Evolutionary conservation across 2,113 vertebrate species (phyloP).

Genomic region (Pelodiscus sinensis): DNA sequence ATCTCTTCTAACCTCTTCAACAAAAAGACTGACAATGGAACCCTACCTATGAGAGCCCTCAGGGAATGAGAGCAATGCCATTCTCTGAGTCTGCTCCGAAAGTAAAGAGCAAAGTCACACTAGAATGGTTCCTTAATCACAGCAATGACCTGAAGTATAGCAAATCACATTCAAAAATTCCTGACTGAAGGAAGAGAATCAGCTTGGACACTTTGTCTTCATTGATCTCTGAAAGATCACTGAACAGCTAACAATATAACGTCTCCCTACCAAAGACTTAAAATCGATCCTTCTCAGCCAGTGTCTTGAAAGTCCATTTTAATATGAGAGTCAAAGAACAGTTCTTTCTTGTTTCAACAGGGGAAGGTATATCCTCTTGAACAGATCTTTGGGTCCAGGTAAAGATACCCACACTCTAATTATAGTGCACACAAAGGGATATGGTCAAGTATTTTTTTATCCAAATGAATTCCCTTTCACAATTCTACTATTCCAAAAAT

Average conservation of each 20-base stretch:
- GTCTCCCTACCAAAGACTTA: not conserved
- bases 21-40: not conserved
- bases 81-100: not conserved
- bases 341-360: not conserved
- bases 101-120: accelerated
- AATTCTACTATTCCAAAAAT: not conserved
- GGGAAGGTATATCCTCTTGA: not conserved
- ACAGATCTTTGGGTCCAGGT: not conserved
- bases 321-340: not conserved
- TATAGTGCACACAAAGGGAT: not conserved
- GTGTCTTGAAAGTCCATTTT: not conserved
- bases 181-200: not conserved
- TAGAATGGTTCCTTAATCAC: accelerated
- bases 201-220: not conserved
- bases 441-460: not conserved
- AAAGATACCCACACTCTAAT: not conserved
- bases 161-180: not conserved
- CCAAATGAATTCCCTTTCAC: not conserved
- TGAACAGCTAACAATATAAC: not conserved
- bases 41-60: not conserved
- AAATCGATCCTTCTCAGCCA: slow-evolving; percentile 15
- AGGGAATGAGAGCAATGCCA: not conserved
- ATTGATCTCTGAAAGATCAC: not conserved
- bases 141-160: not conserved
- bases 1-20: not conserved